Percentiles rank a stretch among this genome's conserved stretches.
Evolutionary conservation across 2,113 vertebrate genomes (phyloP).

Genomic region (Clinocottus analis): DNA sequence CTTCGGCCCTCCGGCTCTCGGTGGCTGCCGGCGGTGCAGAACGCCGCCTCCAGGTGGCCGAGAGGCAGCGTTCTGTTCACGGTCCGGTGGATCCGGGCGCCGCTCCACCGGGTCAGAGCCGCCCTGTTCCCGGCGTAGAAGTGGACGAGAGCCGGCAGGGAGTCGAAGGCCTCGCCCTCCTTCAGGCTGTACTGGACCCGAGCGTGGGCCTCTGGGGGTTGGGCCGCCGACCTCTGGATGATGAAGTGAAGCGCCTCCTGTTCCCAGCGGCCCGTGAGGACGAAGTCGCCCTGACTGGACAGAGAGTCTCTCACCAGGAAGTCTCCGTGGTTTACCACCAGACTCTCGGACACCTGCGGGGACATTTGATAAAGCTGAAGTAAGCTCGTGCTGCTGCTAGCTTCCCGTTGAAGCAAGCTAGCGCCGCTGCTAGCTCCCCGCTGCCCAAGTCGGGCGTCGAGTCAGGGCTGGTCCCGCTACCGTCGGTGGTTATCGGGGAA

Average conservation of each 20-base stretch:
- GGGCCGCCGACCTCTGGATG: slow-evolving; percentile 88
- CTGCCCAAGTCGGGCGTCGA: too few species aligned
- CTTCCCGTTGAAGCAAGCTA: too few species aligned
- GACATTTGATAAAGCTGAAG: too few species aligned
- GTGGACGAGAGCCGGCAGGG: slow-evolving; percentile 88
- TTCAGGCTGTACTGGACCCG: slow-evolving; percentile 88
- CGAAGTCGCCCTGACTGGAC: slow-evolving; percentile 89
- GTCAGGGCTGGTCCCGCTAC: too few species aligned
- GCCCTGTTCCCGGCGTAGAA: slow-evolving; percentile 89
- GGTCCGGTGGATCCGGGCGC: slow-evolving; percentile 88
- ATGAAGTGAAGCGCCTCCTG: slow-evolving; percentile 90
- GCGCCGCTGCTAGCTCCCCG: too few species aligned
- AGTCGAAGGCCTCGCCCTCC: slow-evolving; percentile 91
- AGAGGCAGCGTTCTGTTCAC: slow-evolving; percentile 93
- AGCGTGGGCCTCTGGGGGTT: slow-evolving; percentile 79
- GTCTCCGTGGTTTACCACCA: slow-evolving; percentile 89
- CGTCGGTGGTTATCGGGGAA: too few species aligned
- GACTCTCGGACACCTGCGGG: slow-evolving; percentile 89
- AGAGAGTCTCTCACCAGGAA: slow-evolving; percentile 94
- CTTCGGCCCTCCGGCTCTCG: slow-evolving; percentile 81
- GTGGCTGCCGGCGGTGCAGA: slow-evolving; percentile 75
- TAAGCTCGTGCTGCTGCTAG: too few species aligned
- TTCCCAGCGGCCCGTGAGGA: slow-evolving; percentile 91
- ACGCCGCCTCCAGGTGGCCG: slow-evolving; percentile 89
- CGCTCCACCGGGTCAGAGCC: slow-evolving; percentile 86